Conservation (phyloP, 2,797 vertebrate genomes). For the Ataeniobius toweri region DNA sequence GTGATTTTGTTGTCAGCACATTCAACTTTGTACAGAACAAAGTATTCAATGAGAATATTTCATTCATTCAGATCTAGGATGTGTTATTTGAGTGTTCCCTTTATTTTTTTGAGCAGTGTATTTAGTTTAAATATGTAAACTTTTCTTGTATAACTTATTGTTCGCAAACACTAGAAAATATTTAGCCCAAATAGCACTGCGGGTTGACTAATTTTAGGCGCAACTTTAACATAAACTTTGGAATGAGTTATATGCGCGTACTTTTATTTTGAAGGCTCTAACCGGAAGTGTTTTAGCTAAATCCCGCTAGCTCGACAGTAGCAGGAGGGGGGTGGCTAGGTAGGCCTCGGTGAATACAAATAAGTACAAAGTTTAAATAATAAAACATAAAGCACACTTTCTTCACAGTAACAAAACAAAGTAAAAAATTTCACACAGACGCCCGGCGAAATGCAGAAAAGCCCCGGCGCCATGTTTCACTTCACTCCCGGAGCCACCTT, state of each 20-base stretch:
- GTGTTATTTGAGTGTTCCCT: too few species aligned
- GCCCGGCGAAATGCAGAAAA: background rate
- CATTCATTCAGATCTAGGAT: too few species aligned
- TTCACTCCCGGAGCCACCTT: slow-evolving; percentile 52
- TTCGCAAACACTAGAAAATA: background rate
- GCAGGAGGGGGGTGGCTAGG: slow-evolving; percentile 63
- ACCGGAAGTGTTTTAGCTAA: slow-evolving; percentile 26
- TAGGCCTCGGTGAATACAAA: slow-evolving; percentile 80
- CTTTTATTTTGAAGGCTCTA: slow-evolving; percentile 48
- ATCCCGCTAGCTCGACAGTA: slow-evolving; percentile 8
- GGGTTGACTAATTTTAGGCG: background rate
- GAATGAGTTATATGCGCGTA: background rate
- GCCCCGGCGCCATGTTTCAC: background rate
- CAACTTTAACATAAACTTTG: too few species aligned
- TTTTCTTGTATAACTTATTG: too few species aligned
- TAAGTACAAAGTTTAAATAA: slow-evolving; percentile 75
- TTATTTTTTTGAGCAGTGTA: too few species aligned
- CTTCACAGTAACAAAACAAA: background rate
- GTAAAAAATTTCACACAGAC: fast-evolving
- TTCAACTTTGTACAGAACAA: too few species aligned
- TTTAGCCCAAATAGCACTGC: background rate
- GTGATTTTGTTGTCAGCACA: too few species aligned
- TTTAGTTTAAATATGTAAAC: too few species aligned
- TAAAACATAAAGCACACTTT: slow-evolving; percentile 29
- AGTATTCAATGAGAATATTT: too few species aligned